phyloP scores from a whole-genome alignment of 2,113 vertebrate genomes.

The Neodontobutis hainanensis region DNA sequence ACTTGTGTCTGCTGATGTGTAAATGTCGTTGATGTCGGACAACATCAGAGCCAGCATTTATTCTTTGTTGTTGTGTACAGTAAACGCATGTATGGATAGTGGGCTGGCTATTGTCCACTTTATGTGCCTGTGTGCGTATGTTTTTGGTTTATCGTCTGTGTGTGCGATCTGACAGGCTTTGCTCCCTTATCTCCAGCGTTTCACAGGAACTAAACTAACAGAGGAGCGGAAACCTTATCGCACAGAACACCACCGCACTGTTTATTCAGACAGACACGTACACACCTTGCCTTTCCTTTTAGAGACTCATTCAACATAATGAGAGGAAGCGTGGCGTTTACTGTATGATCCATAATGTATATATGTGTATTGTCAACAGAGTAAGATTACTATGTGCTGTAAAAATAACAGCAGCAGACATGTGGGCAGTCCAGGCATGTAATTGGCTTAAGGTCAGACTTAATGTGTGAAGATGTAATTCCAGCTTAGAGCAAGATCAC shows the following conservation, averaged over 20 bases:
- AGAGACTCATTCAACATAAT: slow-evolving; percentile 47
- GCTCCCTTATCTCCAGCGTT: slow-evolving; percentile 64
- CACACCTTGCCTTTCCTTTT: slow-evolving; percentile 47
- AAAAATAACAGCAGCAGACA: slow-evolving; percentile 16
- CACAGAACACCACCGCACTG: slow-evolving; percentile 51
- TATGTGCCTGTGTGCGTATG: slow-evolving; percentile 25
- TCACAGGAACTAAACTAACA: slow-evolving; percentile 73
- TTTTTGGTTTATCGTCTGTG: slow-evolving; percentile 25
- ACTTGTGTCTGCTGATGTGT: slow-evolving; percentile 18
- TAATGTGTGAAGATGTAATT: slow-evolving; percentile 31
- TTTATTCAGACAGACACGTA: slow-evolving; percentile 46
- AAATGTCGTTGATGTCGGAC: slow-evolving; percentile 19
- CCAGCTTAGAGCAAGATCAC: slow-evolving; percentile 13
- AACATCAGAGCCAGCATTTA: slow-evolving; percentile 8
- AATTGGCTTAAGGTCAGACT: slow-evolving; percentile 38
- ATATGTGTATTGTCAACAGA: slow-evolving; percentile 17
- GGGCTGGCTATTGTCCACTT: slow-evolving; percentile 21
- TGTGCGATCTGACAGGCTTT: slow-evolving; percentile 26
- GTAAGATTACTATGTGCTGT: slow-evolving; percentile 22
- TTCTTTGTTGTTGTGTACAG: slow-evolving; percentile 18
- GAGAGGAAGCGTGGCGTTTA: slow-evolving; percentile 36
- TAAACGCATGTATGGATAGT: slow-evolving; percentile 10
- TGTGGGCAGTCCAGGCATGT: slow-evolving; percentile 28
- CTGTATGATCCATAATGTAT: slow-evolving; percentile 3
- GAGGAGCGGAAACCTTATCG: slow-evolving; percentile 67